Evolutionary conservation across 2,888 invertebrate genomes (phyloP).

Genomic region (Crocallis elinguaria): DNA sequence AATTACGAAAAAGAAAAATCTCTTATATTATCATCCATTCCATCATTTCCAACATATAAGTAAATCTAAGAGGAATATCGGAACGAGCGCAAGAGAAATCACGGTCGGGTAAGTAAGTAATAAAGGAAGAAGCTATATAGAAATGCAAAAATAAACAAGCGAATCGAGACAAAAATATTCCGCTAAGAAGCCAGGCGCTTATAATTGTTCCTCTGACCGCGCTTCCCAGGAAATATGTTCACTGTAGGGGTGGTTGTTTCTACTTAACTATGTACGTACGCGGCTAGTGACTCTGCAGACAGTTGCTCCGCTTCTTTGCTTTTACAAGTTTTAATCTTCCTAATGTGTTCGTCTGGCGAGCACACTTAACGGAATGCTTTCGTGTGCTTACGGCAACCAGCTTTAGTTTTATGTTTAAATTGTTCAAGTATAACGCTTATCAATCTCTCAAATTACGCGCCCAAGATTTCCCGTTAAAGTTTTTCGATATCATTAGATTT

Average conservation of each 20-base stretch:
- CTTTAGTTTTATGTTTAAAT: slow-evolving; percentile 43
- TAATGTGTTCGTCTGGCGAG: slow-evolving; percentile 73
- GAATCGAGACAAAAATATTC: slow-evolving; percentile 20
- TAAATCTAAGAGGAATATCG: too few relatives aligned
- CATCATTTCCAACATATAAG: too few relatives aligned
- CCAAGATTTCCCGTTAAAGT: not conserved
- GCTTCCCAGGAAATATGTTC: slow-evolving; percentile 32
- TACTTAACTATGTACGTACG: slow-evolving; percentile 43
- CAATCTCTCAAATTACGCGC: not conserved
- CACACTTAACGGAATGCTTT: slow-evolving; percentile 67
- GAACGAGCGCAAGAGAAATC: not conserved
- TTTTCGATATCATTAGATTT: slow-evolving; percentile 13
- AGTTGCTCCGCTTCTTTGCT: slow-evolving; percentile 66
- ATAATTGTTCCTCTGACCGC: slow-evolving; percentile 41
- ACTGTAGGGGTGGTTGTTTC: slow-evolving; percentile 24
- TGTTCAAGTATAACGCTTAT: slow-evolving; percentile 31
- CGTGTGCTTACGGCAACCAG: slow-evolving; percentile 56
- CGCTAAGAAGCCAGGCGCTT: slow-evolving; percentile 31
- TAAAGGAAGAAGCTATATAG: slow-evolving; percentile 22
- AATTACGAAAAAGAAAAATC: too few relatives aligned
- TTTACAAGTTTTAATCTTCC: slow-evolving; percentile 81
- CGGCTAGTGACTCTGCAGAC: slow-evolving; percentile 46
- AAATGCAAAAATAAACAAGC: slow-evolving; percentile 26
- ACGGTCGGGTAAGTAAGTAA: slow-evolving; percentile 9
- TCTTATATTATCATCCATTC: too few relatives aligned